These are phyloP conservation scores for Thymelicus acteon DNA, from an alignment of 2,888 invertebrate species.

Conservation along the genomic window DNA sequence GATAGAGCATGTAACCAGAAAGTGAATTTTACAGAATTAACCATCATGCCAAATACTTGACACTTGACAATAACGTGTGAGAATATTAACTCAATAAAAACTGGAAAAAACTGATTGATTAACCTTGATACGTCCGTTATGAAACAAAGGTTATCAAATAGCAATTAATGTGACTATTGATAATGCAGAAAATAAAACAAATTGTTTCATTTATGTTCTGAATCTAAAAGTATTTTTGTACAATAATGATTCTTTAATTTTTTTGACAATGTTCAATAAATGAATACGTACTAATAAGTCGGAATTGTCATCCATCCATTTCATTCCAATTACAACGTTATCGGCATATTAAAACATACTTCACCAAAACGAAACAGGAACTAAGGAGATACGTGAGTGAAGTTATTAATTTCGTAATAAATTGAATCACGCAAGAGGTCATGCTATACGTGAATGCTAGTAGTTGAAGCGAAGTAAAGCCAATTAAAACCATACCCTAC, in stretches of 20 bases:
- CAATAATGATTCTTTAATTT: neutral
- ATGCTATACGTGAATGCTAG: conserved; percentile 33
- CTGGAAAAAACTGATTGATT: neutral
- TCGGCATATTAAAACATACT: conserved; percentile 45
- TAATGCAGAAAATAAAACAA: conserved; percentile 15
- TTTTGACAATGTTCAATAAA: neutral
- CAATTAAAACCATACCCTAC: conserved; percentile 31
- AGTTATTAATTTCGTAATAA: conserved; percentile 65
- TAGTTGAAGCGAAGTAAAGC: conserved; percentile 40
- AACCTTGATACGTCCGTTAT: neutral
- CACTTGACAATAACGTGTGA: neutral
- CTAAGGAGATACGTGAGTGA: conserved; percentile 56
- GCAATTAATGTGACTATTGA: conserved; percentile 11
- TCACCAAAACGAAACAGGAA: conserved; percentile 63
- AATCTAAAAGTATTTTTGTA: neutral
- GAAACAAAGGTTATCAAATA: conserved; percentile 26
- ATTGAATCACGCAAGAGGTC: conserved; percentile 60
- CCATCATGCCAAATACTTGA: neutral
- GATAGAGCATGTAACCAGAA: neutral
- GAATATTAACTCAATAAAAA: conserved; percentile 10
- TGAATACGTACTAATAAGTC: neutral
- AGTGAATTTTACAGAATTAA: conserved; percentile 2
- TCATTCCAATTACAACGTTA: conserved; percentile 20
- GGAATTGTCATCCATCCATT: neutral
- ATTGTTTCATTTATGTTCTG: neutral